phyloP scores from a whole-genome alignment of 2,888 invertebrate species.

The Leptogaster cylindrica region DNA sequence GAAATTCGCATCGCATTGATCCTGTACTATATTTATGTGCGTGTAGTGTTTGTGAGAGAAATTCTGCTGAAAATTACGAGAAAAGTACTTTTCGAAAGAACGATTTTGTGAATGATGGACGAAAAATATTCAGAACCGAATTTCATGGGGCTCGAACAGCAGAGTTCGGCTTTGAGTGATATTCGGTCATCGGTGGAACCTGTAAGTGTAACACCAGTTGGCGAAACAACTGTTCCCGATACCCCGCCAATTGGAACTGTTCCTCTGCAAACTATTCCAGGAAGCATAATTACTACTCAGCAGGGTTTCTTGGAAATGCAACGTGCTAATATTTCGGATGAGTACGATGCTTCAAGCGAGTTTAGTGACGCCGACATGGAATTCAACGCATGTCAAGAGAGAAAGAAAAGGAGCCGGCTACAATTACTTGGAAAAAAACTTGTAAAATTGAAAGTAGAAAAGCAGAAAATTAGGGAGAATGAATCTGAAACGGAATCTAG shows the following conservation, averaged over 20 bases:
- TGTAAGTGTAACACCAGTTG: slow-evolving; percentile 60
- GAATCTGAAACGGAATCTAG: too few relatives aligned
- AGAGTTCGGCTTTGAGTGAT: slow-evolving; percentile 58
- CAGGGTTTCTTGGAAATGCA: slow-evolving; percentile 98
- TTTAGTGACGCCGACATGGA: slow-evolving; percentile 77
- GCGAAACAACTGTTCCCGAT: slow-evolving; percentile 58
- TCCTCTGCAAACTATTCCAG: slow-evolving; percentile 66
- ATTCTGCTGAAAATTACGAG: too few relatives aligned
- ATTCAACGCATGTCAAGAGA: slow-evolving; percentile 88
- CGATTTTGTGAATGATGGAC: too few relatives aligned
- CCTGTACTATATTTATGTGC: too few relatives aligned
- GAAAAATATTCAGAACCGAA: too few relatives aligned
- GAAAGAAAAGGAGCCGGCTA: slow-evolving; percentile 87
- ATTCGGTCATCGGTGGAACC: slow-evolving; percentile 56
- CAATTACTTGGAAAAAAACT: slow-evolving; percentile 83
- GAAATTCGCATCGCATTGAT: too few relatives aligned
- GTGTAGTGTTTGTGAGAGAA: too few relatives aligned
- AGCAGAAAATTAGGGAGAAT: slow-evolving; percentile 85
- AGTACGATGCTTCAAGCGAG: slow-evolving; percentile 70
- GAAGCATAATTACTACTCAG: slow-evolving; percentile 76
- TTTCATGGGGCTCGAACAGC: slow-evolving; percentile 54
- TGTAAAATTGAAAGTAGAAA: slow-evolving; percentile 87
- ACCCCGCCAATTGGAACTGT: slow-evolving; percentile 61
- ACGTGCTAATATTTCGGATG: slow-evolving; percentile 96
- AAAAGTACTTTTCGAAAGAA: too few relatives aligned